Evolutionary conservation across 2,797 vertebrate genomes (phyloP), one percentile per base, ranked within the genome.

Genomic region (Gallinago solitaria): DNA sequence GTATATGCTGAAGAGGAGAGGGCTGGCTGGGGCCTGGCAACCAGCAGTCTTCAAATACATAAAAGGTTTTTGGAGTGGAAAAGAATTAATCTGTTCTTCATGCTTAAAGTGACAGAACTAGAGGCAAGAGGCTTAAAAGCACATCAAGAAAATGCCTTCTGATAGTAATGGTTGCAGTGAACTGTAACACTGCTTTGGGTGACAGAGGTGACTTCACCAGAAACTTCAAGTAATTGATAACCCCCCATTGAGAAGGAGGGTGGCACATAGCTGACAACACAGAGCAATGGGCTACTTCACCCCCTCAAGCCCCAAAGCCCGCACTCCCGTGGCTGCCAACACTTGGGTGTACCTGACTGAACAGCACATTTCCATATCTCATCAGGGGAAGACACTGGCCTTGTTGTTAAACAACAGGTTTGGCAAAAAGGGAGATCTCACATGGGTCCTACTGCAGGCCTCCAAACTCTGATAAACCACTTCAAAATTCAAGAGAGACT

Each of bases 301-400:
- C 12, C 37, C 73, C 77, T 1, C 3, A 1, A 39, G 78, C 35
- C 28, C n/a, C 75, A 51, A 20, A 73, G 90, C 74, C 60, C 4
- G 0, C 16, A 41, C 2, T n/a, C 30, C 83, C 68, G 12, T 4
- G 32, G 2, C 84, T 61, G 48, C 1, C 16, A 39, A 20, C 27
- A 6, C 27, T 9, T 4, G 1, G 3, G 24, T 11, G 37, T 37
- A 30, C 54, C 79, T 27, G 57, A 21, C 77, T 37, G 35, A 35
- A 7, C 3, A 12, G 64, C 77, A 47, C 9, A 0, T 11, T n/a
- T 25, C 50, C 1, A 0, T 6, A 56, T 33, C 71, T 6, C 4
- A 9, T 1, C 43, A 6, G 2, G 20, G 60, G 73, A n/a, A 33
- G 81, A 48, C 56, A 15, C 16, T 1, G 0, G 50, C 50, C 65